phyloP scores from a whole-genome alignment of 1,140 invertebrate species.

The Zaprionus lachaisei region DNA sequence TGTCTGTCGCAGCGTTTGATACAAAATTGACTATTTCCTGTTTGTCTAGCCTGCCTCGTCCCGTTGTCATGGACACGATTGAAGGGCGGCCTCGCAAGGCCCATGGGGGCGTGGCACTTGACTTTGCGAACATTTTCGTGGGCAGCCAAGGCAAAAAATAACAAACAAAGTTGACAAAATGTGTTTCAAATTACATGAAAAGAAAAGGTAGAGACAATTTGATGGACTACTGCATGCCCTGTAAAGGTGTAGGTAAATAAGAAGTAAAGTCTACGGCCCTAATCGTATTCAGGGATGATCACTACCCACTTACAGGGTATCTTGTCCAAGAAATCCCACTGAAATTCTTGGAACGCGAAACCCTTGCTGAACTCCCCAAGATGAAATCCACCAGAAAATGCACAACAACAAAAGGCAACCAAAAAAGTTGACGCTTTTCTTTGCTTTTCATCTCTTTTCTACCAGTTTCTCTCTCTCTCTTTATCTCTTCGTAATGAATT shows the following conservation, averaged over 20 bases:
- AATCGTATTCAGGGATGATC: neutral
- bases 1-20: slow-evolving; percentile 59
- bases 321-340: neutral
- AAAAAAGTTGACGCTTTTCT: neutral
- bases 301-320: neutral
- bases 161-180: slow-evolving; percentile 47
- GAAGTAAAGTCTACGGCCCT: neutral
- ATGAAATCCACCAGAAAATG: neutral
- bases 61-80: slow-evolving; percentile 19
- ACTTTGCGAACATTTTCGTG: slow-evolving; percentile 15
- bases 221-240: neutral
- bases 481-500: slow-evolving; percentile 5
- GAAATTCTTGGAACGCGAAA: neutral
- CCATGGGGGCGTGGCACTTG: slow-evolving; percentile 19
- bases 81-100: slow-evolving; percentile 17
- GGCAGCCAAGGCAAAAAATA: slow-evolving; percentile 27
- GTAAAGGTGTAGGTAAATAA: neutral
- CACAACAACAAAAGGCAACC: neutral
- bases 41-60: slow-evolving; percentile 47
- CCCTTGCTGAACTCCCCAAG: neutral
- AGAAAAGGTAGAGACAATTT: neutral
- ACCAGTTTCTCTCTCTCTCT: neutral
- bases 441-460: neutral
- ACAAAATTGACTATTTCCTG: slow-evolving; percentile 79
- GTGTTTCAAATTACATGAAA: slow-evolving; percentile 52